Conservation (phyloP, 2,888 invertebrate species). For the Gandaritis pyraliata region DNA sequence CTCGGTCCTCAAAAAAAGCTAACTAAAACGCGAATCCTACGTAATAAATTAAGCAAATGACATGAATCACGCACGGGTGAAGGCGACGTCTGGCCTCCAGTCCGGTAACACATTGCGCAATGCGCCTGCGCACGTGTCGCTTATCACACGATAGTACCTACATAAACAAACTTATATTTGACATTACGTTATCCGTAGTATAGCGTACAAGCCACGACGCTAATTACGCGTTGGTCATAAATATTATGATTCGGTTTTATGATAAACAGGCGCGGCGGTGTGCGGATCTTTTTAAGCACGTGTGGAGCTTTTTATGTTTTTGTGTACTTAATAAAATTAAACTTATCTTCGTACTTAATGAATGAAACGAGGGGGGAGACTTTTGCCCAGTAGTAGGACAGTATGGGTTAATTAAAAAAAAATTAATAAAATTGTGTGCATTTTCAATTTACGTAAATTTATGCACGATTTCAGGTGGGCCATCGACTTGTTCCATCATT, state of each 20-base stretch:
- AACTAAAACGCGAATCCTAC: too few species aligned
- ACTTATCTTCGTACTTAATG: too few species aligned
- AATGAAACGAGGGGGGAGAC: too few species aligned
- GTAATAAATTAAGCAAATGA: conserved; percentile 3
- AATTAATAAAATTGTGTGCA: not conserved
- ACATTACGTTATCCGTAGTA: not conserved
- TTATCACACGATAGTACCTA: conserved; percentile 16
- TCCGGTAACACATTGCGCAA: conserved; percentile 34
- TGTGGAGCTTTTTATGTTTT: not conserved
- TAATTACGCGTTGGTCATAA: conserved; percentile 10
- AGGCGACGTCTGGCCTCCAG: conserved; percentile 24
- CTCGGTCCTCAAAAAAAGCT: too few species aligned
- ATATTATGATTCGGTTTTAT: conserved; percentile 15
- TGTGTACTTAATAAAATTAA: not conserved
- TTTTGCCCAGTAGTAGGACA: too few species aligned
- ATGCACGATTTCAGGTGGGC: too few species aligned
- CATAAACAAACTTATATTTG: conserved; percentile 18
- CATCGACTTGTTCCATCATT: too few species aligned
- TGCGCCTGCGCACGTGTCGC: conserved; percentile 27
- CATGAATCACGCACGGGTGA: conserved; percentile 20
- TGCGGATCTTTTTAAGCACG: not conserved
- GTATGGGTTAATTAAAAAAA: too few species aligned
- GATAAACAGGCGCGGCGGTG: not conserved
- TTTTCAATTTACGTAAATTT: too few species aligned
- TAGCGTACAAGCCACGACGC: not conserved